phyloP scores from a whole-genome alignment of 2,888 invertebrate genomes.

The Fabriciana adippe region DNA sequence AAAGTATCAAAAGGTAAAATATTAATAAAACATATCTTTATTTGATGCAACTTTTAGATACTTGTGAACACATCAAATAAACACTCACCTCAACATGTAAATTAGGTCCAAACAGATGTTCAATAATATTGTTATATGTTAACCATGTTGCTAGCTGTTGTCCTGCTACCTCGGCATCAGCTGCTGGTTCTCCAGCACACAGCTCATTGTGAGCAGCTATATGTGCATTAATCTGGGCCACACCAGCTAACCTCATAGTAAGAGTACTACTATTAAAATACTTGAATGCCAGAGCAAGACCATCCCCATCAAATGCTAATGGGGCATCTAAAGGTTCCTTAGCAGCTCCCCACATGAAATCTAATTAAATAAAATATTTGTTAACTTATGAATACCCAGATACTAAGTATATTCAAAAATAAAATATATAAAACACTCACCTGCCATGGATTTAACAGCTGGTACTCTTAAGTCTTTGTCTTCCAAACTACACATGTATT shows the following conservation, averaged over 20 bases:
- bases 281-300: conserved; percentile 95
- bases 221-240: conserved; percentile 96
- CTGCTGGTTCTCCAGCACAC: conserved; percentile 92
- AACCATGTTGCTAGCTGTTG: conserved; percentile 94
- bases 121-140: conserved; percentile 93
- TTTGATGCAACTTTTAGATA: neutral
- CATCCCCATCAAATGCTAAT: conserved; percentile 93
- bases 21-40: neutral
- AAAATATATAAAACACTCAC: conserved; percentile 64
- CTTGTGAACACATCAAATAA: neutral
- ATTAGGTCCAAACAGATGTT: conserved; percentile 98
- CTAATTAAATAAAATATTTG: conserved; percentile 63
- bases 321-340: conserved; percentile 95
- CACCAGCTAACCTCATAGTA: conserved; percentile 96
- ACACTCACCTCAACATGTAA: conserved; percentile 92
- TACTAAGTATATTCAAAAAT: neutral
- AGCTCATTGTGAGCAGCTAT: conserved; percentile 95
- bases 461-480: conserved; percentile 95
- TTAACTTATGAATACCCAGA: neutral
- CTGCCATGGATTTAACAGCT: conserved; percentile 95
- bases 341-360: conserved; percentile 97
- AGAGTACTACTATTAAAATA: conserved; percentile 97
- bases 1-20: neutral
- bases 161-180: conserved; percentile 92
- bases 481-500: conserved; percentile 96